A percentile compares a stretch with the other conserved stretches of the same genome.
Conservation (phyloP, 1,140 invertebrate species). For the Zaprionus davidi region DNA sequence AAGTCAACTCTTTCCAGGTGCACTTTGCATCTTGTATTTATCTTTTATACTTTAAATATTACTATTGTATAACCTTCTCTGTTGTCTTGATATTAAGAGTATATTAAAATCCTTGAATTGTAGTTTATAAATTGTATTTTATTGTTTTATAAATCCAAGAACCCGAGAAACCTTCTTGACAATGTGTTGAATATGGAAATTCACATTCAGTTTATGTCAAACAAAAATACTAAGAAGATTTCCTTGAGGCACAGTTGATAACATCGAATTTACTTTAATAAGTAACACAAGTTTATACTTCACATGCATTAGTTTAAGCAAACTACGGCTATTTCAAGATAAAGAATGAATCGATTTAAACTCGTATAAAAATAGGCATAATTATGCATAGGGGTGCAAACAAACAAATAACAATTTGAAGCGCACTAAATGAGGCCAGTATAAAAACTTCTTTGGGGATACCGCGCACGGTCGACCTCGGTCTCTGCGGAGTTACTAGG, state of each 20-base stretch:
- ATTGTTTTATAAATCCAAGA: too few relatives aligned
- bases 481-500: background rate
- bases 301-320: too few relatives aligned
- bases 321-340: too few relatives aligned
- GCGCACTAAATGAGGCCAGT: background rate
- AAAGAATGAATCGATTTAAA: background rate
- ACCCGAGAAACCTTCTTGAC: too few relatives aligned
- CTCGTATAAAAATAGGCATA: background rate
- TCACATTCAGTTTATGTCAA: too few relatives aligned
- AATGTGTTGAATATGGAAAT: too few relatives aligned
- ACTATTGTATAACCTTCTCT: background rate
- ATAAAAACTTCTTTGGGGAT: background rate
- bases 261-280: too few relatives aligned
- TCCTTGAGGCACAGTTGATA: too few relatives aligned
- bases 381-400: background rate
- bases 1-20: background rate
- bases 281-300: too few relatives aligned
- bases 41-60: background rate
- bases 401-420: background rate
- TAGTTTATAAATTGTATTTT: background rate
- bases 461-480: background rate
- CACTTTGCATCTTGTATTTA: background rate
- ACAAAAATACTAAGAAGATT: too few relatives aligned
- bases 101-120: background rate
- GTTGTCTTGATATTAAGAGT: too few relatives aligned